phyloP scores from a whole-genome alignment of 1,140 invertebrate genomes.

The Pentalonia nigronervosa region DNA sequence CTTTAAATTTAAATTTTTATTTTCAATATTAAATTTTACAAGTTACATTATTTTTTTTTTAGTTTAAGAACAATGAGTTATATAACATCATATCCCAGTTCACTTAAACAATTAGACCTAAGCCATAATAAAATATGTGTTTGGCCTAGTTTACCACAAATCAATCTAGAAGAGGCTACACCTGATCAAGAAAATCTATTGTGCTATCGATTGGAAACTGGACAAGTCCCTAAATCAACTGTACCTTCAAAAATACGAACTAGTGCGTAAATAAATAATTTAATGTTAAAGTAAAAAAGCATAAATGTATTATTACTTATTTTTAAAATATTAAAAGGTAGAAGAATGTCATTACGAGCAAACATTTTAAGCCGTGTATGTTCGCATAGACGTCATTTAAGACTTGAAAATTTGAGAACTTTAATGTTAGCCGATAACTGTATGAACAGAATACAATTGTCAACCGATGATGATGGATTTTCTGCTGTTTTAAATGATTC shows the following conservation, averaged over 20 bases:
- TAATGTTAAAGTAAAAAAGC: background rate
- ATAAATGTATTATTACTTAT: constrained; percentile 20
- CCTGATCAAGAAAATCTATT: constrained; percentile 57
- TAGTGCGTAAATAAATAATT: background rate
- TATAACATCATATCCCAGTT: constrained; percentile 87
- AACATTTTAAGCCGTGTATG: constrained; percentile 83
- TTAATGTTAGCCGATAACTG: constrained; percentile 87
- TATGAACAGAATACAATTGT: constrained; percentile 78
- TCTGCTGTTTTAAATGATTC: constrained; percentile 61
- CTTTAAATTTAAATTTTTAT: background rate
- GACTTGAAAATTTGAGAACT: constrained; percentile 81
- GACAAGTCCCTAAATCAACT: constrained; percentile 55
- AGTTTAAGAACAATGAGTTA: constrained; percentile 75
- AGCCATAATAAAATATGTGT: constrained; percentile 90
- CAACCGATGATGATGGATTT: constrained; percentile 76
- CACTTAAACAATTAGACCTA: constrained; percentile 89
- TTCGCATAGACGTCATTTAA: constrained; percentile 80
- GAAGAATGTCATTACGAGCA: constrained; percentile 70
- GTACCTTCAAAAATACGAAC: constrained; percentile 51
- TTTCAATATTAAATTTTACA: background rate
- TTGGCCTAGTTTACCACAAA: constrained; percentile 83
- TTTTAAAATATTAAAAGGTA: constrained; percentile 5
- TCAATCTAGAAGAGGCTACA: constrained; percentile 61
- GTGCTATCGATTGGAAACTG: constrained; percentile 58
- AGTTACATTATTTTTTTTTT: constrained; percentile 44